These are phyloP conservation scores for Itoplectis maculator DNA, from an alignment of 2,888 invertebrate species.

Conservation along the genomic window DNA sequence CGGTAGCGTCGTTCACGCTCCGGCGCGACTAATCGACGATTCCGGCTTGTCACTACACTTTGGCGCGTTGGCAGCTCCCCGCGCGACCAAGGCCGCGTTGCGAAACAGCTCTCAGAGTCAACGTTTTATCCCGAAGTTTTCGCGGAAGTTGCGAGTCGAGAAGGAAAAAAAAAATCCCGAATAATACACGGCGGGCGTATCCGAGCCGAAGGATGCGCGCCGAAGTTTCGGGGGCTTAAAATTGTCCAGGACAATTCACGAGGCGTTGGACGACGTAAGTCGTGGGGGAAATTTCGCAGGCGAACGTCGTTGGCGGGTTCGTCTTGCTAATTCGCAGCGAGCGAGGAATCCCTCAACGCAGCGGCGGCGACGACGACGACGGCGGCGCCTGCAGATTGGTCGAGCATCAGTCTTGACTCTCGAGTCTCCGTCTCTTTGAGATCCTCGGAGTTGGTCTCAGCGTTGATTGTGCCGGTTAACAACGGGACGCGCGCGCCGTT, in stretches of 20 bases:
- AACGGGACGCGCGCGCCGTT: slow-evolving; percentile 8
- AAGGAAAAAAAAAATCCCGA: not conserved
- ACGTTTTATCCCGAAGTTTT: not conserved
- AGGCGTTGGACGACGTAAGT: too few relatives aligned
- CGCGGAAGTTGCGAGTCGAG: not conserved
- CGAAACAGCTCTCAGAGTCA: not conserved
- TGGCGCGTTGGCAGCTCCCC: not conserved
- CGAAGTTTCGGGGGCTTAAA: not conserved
- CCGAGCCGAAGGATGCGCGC: slow-evolving; percentile 26
- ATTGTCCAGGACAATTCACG: slow-evolving; percentile 5
- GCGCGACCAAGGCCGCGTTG: not conserved
- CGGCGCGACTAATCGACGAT: slow-evolving; percentile 2
- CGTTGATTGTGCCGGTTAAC: slow-evolving; percentile 27
- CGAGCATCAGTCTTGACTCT: slow-evolving; percentile 65
- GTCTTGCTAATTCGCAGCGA: slow-evolving; percentile 15
- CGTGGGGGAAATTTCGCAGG: too few relatives aligned
- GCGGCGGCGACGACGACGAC: slow-evolving; percentile 4
- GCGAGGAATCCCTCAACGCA: slow-evolving; percentile 21
- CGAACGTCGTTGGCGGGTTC: too few relatives aligned
- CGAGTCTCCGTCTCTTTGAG: slow-evolving; percentile 46
- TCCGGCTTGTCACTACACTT: slow-evolving; percentile 11
- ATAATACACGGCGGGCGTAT: not conserved
- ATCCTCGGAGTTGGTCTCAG: slow-evolving; percentile 57
- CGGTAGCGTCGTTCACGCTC: not conserved
- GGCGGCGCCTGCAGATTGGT: slow-evolving; percentile 50